phyloP scores from a whole-genome alignment of 2,888 invertebrate species.

The Hypercompe scribonia region DNA sequence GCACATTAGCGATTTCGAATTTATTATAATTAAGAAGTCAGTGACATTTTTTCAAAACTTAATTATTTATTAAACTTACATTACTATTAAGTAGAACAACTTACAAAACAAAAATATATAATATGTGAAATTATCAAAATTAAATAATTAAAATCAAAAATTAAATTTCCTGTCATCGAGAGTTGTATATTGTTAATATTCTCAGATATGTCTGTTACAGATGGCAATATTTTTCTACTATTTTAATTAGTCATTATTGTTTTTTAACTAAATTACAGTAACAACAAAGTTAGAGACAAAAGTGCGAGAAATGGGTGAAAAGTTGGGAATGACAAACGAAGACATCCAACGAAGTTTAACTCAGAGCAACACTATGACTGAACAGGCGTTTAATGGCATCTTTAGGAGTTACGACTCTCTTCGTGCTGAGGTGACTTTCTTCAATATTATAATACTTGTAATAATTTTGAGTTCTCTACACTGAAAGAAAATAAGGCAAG shows the following conservation, averaged over 20 bases:
- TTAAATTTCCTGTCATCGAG: too few species aligned
- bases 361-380: slow-evolving; percentile 84
- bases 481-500: too few species aligned
- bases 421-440: slow-evolving; percentile 76
- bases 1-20: too few species aligned
- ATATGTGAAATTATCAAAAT: too few species aligned
- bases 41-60: too few species aligned
- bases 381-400: slow-evolving; percentile 85
- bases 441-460: not conserved
- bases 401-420: slow-evolving; percentile 85
- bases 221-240: not conserved
- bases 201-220: too few species aligned
- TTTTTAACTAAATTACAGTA: slow-evolving; percentile 7
- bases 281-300: slow-evolving; percentile 70
- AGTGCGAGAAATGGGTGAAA: slow-evolving; percentile 83
- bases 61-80: too few species aligned
- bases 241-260: not conserved
- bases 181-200: too few species aligned
- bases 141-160: too few species aligned
- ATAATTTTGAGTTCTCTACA: not conserved
- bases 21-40: too few species aligned
- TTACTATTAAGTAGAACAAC: too few species aligned
- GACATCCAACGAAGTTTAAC: slow-evolving; percentile 87
- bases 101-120: too few species aligned
- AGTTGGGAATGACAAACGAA: slow-evolving; percentile 83